These are phyloP conservation scores for Tetramorium alpestre DNA, from an alignment of 1,140 invertebrate genomes.

Conservation along the genomic window DNA sequence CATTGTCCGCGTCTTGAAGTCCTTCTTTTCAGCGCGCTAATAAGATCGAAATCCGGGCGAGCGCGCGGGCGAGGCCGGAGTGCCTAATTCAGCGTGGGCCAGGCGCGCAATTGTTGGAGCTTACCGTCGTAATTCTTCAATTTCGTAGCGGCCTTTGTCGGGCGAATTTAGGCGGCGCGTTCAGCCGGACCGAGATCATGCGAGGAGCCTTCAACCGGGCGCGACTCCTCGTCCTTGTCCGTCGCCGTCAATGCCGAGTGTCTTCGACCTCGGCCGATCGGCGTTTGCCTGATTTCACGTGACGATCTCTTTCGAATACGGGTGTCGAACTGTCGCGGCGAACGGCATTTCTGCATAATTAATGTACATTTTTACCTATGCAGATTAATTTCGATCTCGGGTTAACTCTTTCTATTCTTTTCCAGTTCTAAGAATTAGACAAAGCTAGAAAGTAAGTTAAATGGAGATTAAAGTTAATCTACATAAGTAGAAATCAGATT, in stretches of 20 bases:
- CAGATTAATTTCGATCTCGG: too few relatives aligned
- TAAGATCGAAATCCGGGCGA: constrained; percentile 56
- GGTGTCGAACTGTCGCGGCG: background rate
- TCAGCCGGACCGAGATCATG: background rate
- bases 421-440: too few relatives aligned
- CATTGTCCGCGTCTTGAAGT: constrained; percentile 23
- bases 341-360: background rate
- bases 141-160: constrained; percentile 51
- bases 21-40: constrained; percentile 51
- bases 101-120: constrained; percentile 53
- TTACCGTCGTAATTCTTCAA: constrained; percentile 60
- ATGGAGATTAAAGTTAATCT: too few relatives aligned
- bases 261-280: constrained; percentile 39
- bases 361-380: too few relatives aligned
- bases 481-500: too few relatives aligned
- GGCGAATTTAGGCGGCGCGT: constrained; percentile 40
- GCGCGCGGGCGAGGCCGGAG: background rate
- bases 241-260: background rate
- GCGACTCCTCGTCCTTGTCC: constrained; percentile 10
- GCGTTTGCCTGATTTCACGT: constrained; percentile 23
- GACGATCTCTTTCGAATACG: background rate
- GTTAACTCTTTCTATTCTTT: too few relatives aligned
- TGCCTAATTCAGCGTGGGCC: constrained; percentile 54
- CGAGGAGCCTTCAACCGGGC: background rate
- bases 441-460: too few relatives aligned